A percentile compares a stretch with the other conserved stretches of the same genome.
These are phyloP conservation scores for Catharus ustulatus DNA, from an alignment of 2,797 vertebrate species.

Conservation along the genomic window DNA sequence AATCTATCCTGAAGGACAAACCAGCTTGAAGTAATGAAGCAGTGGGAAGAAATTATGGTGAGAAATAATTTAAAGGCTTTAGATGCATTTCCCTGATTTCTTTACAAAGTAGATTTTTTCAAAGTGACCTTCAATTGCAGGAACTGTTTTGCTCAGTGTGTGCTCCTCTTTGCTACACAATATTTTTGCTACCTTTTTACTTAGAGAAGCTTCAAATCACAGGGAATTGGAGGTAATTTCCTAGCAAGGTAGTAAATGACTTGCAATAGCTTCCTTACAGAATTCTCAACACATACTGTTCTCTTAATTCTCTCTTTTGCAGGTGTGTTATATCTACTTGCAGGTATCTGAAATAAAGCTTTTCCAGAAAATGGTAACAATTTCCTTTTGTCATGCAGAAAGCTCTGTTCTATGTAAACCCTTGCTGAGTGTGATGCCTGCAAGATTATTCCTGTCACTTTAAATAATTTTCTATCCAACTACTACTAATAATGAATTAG, in stretches of 20 bases:
- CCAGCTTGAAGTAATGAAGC: background rate
- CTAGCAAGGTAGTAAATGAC: background rate
- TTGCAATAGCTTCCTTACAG: background rate
- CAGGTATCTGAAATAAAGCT: background rate
- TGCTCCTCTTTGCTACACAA: background rate
- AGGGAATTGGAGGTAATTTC: background rate
- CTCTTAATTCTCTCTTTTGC: background rate
- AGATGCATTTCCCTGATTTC: background rate
- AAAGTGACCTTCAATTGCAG: background rate
- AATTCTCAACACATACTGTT: background rate
- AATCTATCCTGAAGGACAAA: background rate
- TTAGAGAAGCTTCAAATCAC: background rate
- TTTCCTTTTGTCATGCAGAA: background rate
- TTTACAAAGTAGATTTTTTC: background rate
- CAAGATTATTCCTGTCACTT: background rate
- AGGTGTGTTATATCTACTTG: background rate
- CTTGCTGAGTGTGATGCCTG: background rate
- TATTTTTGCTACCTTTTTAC: background rate
- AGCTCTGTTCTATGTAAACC: background rate
- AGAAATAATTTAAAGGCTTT: background rate
- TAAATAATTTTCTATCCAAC: background rate
- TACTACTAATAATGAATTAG: background rate
- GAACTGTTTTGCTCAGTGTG: background rate
- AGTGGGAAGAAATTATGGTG: background rate
- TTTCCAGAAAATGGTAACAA: background rate